Evolutionary conservation across 2,888 invertebrate genomes (phyloP), one percentile per base, ranked within the genome.

Genomic region (Pharmacophagus antenor): DNA sequence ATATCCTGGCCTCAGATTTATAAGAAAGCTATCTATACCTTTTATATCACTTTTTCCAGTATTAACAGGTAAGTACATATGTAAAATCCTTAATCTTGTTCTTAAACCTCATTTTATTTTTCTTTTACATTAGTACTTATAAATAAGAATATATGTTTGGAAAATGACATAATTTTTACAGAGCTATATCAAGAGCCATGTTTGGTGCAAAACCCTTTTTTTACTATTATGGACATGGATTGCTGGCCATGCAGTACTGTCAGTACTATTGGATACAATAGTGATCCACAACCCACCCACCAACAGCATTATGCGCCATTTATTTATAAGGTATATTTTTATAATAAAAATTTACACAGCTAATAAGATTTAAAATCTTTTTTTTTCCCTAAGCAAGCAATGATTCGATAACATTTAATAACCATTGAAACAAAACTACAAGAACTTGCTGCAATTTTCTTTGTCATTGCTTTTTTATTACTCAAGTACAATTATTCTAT

Each of bases 131-230:
- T n/a, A n/a, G 6, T n/a, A 15, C 1, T 10, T 3, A 31, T 15
- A n/a, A 37, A 3, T 37, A 18, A 44, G 6, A 44, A 18, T 2
- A 2, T 5, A 18, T 17, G 17, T 44, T n/a, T 8, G 2, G 10
- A 1, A 1, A 2, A 20, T 18, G 7, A 44, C 7, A 20, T 2
- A 21, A 10, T 23, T 44, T 6, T 93, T 81, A 69, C 85, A 93
- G 96, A 94, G 78, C 92, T 94, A 47, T 96, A 97, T 72, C 96
- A 97, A 87, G 96, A 97, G 82, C 94, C 95, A 72, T 97, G 97
- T 77, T 85, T 97, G 41, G 84, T 97, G 68, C 94, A 94, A 76
- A 97, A 97, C 85, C 97, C 97, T 15, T 95, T 94, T 76, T 97
- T 96, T 77, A 93, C 93, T 76, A 93, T 96, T 10, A 91, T 92